A percentile compares a stretch with the other conserved stretches of the same genome.
phyloP scores from a whole-genome alignment of 2,888 invertebrate genomes.

The Leptinotarsa peninsularis region DNA sequence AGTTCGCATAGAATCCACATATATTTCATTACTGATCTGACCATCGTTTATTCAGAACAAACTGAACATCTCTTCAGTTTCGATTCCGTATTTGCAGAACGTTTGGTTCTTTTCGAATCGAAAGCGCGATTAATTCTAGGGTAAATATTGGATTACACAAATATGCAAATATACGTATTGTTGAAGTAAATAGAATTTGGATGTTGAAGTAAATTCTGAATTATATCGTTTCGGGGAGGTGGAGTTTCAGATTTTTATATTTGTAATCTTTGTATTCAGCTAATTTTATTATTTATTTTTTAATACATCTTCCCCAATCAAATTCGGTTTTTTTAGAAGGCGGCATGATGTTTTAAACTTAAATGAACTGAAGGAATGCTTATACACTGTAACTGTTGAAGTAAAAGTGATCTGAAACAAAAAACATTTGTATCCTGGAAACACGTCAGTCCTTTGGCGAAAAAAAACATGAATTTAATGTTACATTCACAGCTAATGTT shows the following conservation, averaged over 20 bases:
- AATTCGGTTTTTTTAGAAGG: background rate
- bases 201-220: background rate
- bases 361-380: background rate
- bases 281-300: background rate
- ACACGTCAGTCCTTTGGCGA: background rate
- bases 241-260: too few species aligned
- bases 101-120: constrained; percentile 26
- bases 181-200: background rate
- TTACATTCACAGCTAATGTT: background rate
- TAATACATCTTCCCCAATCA: background rate
- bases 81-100: constrained; percentile 59
- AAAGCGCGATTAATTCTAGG: background rate
- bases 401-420: background rate
- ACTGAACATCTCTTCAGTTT: constrained; percentile 62
- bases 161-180: background rate
- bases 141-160: background rate
- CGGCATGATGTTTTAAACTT: background rate
- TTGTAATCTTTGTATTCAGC: too few species aligned
- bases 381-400: background rate
- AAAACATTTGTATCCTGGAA: background rate
- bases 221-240: too few species aligned
- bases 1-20: constrained; percentile 51
- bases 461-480: background rate
- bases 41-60: constrained; percentile 60
- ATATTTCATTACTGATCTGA: constrained; percentile 55